Conservation (phyloP, 2,113 vertebrate genomes). For the Dascyllus trimaculatus region DNA sequence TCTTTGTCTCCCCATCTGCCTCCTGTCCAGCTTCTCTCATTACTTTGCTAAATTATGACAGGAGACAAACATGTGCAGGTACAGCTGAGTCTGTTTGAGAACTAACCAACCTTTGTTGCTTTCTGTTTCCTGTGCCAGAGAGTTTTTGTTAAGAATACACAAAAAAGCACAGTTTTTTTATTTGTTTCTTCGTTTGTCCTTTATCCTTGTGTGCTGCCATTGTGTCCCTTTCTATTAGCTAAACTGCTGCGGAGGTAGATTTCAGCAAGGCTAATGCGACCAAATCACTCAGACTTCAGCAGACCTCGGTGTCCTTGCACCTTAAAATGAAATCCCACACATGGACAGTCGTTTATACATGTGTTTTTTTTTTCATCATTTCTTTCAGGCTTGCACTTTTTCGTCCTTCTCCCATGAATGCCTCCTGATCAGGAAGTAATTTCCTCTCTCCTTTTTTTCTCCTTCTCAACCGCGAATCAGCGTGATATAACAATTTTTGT, state of each 20-base stretch:
- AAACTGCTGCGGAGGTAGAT: background rate
- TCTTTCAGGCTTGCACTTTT: slow-evolving; percentile 14
- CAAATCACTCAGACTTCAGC: background rate
- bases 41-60: slow-evolving; percentile 42
- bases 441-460: slow-evolving; percentile 24
- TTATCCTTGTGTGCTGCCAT: background rate
- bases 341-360: background rate
- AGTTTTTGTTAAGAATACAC: background rate
- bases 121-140: background rate
- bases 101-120: background rate
- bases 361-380: slow-evolving; percentile 24
- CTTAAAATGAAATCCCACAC: background rate
- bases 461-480: slow-evolving; percentile 9
- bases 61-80: slow-evolving; percentile 35
- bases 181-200: background rate
- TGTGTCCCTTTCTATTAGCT: background rate
- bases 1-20: too few relatives aligned
- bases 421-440: slow-evolving; percentile 21
- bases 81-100: slow-evolving; percentile 8
- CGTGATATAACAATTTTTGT: slow-evolving; percentile 16
- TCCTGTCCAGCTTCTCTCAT: slow-evolving; percentile 42
- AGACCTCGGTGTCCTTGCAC: slow-evolving; percentile 6
- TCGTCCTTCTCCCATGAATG: slow-evolving; percentile 28
- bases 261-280: background rate
- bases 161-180: background rate